phyloP scores from a whole-genome alignment of 2,888 invertebrate genomes.

The Ischnus inquisitorius region DNA sequence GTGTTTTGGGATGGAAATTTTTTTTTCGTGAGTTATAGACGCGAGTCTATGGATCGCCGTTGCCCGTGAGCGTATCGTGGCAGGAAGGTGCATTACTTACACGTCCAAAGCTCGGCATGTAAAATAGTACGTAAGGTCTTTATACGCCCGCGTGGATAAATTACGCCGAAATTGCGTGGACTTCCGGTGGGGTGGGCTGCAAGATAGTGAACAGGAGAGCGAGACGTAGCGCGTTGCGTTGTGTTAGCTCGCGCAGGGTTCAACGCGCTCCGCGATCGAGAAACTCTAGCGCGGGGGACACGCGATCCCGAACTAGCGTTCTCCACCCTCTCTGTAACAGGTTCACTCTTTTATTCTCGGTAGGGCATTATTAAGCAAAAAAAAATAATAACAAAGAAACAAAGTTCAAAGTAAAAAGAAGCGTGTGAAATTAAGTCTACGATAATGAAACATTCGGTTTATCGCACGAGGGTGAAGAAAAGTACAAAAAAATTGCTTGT shows the following conservation, averaged over 20 bases:
- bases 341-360: slow-evolving; percentile 38
- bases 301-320: slow-evolving; percentile 47
- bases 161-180: slow-evolving; percentile 64
- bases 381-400: too few species aligned
- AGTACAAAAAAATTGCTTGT: neutral
- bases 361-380: slow-evolving; percentile 26
- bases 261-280: slow-evolving; percentile 59
- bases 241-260: slow-evolving; percentile 43
- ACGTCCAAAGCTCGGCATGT: slow-evolving; percentile 33
- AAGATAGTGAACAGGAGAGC: slow-evolving; percentile 12
- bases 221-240: slow-evolving; percentile 18
- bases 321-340: slow-evolving; percentile 19
- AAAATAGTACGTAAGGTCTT: slow-evolving; percentile 59
- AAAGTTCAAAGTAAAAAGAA: slow-evolving; percentile 17
- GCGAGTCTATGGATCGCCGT: neutral
- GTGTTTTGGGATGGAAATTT: neutral
- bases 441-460: slow-evolving; percentile 4
- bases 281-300: slow-evolving; percentile 53
- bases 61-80: neutral
- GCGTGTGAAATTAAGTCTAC: neutral
- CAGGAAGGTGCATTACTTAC: slow-evolving; percentile 36
- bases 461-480: neutral
- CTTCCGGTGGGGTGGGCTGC: slow-evolving; percentile 63
- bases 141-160: slow-evolving; percentile 66
- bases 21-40: slow-evolving; percentile 12